Conservation (phyloP, 2,113 vertebrate species). For the Pelmatolapia mariae region DNA sequence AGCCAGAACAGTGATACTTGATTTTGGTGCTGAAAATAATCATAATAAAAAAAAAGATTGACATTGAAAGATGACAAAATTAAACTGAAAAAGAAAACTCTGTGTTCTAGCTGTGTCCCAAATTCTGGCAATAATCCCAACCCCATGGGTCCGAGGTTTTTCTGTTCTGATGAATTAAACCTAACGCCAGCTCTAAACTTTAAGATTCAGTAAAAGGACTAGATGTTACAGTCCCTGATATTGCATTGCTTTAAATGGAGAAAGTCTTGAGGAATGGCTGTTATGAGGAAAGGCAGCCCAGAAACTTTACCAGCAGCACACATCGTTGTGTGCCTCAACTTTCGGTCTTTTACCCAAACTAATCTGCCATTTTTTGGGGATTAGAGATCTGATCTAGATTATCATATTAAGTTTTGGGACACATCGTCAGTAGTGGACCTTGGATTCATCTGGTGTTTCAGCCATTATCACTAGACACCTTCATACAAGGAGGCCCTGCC, state of each 20-base stretch:
- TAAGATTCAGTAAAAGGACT: background rate
- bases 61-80: background rate
- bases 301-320: background rate
- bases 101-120: background rate
- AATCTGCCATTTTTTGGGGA: background rate
- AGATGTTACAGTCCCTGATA: background rate
- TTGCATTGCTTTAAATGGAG: background rate
- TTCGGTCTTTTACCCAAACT: background rate
- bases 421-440: background rate
- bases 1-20: background rate
- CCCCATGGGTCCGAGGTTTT: fast-evolving
- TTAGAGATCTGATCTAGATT: background rate
- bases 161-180: background rate
- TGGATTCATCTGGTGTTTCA: fast-evolving
- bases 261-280: background rate
- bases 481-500: background rate
- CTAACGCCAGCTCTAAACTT: background rate
- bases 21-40: background rate
- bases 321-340: background rate
- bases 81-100: background rate
- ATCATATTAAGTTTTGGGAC: background rate
- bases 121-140: background rate
- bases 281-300: background rate
- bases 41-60: background rate
- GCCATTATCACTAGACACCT: background rate